These are phyloP conservation scores for Lamprologus speciosus DNA, from an alignment of 2,113 vertebrate species.

Conservation along the genomic window DNA sequence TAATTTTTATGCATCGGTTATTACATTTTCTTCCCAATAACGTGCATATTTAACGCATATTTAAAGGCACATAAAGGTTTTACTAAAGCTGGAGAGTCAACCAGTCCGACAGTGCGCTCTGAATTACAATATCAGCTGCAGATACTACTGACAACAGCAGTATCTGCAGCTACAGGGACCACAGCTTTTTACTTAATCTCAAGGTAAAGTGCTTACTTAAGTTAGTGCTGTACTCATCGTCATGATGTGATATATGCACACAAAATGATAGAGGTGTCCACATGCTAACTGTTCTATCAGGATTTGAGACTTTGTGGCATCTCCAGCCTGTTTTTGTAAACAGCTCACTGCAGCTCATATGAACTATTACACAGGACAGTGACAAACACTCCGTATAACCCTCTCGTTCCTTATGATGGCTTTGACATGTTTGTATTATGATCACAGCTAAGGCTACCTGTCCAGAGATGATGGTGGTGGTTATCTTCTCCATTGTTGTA, in stretches of 20 bases:
- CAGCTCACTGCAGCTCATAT: not conserved
- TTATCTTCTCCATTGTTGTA: conserved; percentile 80
- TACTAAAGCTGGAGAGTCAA: not conserved
- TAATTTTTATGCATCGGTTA: not conserved
- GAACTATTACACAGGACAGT: not conserved
- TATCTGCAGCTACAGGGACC: not conserved
- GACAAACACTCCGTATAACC: not conserved
- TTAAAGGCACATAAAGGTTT: not conserved
- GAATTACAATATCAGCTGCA: not conserved
- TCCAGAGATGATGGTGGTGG: conserved; percentile 81
- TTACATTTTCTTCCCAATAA: not conserved
- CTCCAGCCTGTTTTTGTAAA: not conserved
- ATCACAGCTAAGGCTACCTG: conserved; percentile 68
- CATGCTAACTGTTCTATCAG: not conserved
- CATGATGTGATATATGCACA: not conserved
- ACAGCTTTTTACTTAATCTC: not conserved
- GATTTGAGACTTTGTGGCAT: not conserved
- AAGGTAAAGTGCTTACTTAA: not conserved
- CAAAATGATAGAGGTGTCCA: not conserved
- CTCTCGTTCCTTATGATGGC: not conserved
- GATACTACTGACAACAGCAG: not conserved
- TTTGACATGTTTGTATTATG: not conserved
- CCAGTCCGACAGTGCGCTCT: not conserved
- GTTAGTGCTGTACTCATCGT: not conserved
- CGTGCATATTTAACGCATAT: not conserved